A percentile compares a stretch with the other conserved stretches of the same genome.
Conservation (phyloP, 2,797 vertebrate species). For the Pyrocephalus nanus region DNA sequence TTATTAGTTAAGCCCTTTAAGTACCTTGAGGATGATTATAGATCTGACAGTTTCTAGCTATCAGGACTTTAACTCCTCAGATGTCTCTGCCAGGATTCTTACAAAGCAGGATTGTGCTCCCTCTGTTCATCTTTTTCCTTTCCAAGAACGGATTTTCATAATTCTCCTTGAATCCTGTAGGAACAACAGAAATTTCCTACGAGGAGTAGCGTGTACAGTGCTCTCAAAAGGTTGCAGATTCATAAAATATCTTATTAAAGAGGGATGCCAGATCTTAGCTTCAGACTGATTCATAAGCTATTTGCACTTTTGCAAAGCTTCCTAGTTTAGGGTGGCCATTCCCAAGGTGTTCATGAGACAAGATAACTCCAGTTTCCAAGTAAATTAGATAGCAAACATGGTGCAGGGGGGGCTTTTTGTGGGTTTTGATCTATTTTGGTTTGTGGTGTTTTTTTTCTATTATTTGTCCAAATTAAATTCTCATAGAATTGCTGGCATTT, state of each 20-base stretch:
- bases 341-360: neutral
- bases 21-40: neutral
- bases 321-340: neutral
- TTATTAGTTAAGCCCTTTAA: neutral
- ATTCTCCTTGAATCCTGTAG: neutral
- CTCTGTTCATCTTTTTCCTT: neutral
- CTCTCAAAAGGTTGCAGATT: neutral
- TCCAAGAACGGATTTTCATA: neutral
- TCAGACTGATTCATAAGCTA: neutral
- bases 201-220: neutral
- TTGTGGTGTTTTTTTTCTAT: neutral
- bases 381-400: neutral
- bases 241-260: neutral
- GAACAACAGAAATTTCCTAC: neutral
- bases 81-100: neutral
- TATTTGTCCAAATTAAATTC: neutral
- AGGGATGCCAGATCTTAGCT: neutral
- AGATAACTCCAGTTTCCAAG: neutral
- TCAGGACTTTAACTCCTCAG: neutral
- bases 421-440: neutral
- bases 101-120: neutral
- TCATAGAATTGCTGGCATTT: neutral
- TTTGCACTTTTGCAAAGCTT: neutral
- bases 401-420: neutral
- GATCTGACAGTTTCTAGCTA: neutral